phyloP scores from a whole-genome alignment of 2,113 vertebrate genomes.

The Gopherus flavomarginatus region DNA sequence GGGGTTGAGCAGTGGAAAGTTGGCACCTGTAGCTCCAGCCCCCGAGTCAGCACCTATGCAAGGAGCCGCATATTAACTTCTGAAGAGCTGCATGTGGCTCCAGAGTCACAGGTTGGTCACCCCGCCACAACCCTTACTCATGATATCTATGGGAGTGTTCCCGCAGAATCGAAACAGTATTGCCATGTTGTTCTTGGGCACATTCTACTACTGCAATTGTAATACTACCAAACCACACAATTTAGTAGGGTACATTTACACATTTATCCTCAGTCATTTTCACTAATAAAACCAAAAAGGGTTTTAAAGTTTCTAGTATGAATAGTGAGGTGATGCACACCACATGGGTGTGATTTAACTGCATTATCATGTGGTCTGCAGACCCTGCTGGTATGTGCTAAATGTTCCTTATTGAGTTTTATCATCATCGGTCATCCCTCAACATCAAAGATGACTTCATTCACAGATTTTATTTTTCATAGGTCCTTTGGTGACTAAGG shows the following conservation, averaged over 20 bases:
- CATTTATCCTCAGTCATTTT: background rate
- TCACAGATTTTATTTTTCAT: too few species aligned
- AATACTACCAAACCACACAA: background rate
- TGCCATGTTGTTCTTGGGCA: background rate
- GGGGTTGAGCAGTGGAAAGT: too few species aligned
- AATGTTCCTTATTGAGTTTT: background rate
- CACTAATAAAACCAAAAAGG: background rate
- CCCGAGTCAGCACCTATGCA: too few species aligned
- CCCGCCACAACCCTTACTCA: background rate
- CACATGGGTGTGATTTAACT: background rate
- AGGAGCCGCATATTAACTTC: too few species aligned
- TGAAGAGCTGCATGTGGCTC: too few species aligned
- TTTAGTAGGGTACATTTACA: background rate
- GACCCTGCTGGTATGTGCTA: background rate
- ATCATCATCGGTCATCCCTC: too few species aligned
- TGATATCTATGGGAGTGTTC: background rate
- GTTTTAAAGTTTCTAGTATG: background rate
- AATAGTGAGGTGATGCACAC: background rate
- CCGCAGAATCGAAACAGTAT: constrained; percentile 13
- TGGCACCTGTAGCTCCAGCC: too few species aligned
- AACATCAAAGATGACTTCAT: too few species aligned
- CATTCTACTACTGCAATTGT: background rate
- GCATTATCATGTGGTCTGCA: background rate
- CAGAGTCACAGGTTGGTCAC: too few species aligned
- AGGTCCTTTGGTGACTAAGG: too few species aligned